A percentile compares a stretch with the other conserved stretches of the same genome.
These are phyloP conservation scores for Lasioglossum baleicum DNA, from an alignment of 1,140 invertebrate genomes.

Conservation along the genomic window DNA sequence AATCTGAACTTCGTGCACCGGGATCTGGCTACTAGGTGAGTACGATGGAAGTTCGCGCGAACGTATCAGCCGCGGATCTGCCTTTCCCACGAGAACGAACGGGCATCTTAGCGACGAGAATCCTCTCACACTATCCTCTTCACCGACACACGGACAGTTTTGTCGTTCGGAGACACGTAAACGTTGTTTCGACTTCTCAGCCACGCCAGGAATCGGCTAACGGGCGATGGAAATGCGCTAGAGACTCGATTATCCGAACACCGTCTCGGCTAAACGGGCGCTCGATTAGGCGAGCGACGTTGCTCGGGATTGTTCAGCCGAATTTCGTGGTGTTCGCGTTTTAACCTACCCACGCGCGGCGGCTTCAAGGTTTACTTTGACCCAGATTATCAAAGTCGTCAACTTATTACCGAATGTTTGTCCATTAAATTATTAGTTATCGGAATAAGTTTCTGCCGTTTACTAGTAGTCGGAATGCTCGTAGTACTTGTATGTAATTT, in stretches of 20 bases:
- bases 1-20: conserved; percentile 90
- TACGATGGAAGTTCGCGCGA: conserved; percentile 51
- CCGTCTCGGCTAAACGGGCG: background rate
- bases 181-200: conserved; percentile 30
- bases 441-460: no score
- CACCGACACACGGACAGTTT: background rate
- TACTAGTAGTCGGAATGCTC: no score
- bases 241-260: background rate
- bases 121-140: conserved; percentile 34
- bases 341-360: no score
- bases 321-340: no score
- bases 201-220: background rate
- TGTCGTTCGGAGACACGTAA: conserved; percentile 20
- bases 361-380: no score
- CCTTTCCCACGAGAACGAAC: conserved; percentile 55
- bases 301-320: background rate
- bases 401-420: no score
- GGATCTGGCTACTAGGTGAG: conserved; percentile 88
- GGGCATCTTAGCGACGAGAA: conserved; percentile 14
- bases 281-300: background rate
- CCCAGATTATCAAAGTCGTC: no score
- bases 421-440: no score
- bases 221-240: background rate
- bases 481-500: no score
- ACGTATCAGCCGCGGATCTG: conserved; percentile 45